These are phyloP conservation scores for Threskiornis aethiopicus DNA, from an alignment of 2,797 vertebrate genomes.

Conservation along the genomic window DNA sequence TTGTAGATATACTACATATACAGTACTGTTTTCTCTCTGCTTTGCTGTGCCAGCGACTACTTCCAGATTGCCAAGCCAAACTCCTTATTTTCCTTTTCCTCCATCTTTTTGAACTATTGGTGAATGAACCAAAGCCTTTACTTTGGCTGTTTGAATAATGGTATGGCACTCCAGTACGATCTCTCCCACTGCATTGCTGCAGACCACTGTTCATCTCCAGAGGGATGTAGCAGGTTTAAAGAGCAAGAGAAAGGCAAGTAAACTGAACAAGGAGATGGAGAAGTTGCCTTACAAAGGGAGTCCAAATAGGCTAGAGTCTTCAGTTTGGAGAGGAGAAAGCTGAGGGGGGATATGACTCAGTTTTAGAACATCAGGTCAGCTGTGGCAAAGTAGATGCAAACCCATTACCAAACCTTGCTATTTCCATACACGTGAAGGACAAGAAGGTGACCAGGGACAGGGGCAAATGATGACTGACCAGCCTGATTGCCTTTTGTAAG, in stretches of 20 bases:
- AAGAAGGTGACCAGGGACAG: neutral
- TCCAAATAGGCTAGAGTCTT: neutral
- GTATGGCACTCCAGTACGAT: neutral
- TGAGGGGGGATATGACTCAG: neutral
- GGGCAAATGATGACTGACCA: neutral
- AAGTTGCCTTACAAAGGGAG: neutral
- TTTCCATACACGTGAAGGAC: neutral
- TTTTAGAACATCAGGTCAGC: neutral
- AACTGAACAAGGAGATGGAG: neutral
- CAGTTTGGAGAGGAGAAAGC: neutral
- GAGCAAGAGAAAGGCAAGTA: neutral
- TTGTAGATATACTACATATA: neutral
- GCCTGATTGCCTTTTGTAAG: neutral
- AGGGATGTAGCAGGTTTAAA: neutral
- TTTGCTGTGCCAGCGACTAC: neutral
- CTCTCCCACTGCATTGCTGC: neutral
- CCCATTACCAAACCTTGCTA: neutral
- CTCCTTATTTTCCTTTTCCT: neutral
- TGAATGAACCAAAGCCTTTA: neutral
- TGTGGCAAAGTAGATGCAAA: neutral
- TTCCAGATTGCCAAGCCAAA: neutral
- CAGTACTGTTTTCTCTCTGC: neutral
- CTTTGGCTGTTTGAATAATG: neutral
- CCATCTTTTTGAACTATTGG: neutral
- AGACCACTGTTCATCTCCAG: neutral